Evolutionary conservation across 23 tunicate species (phyloP).

Genomic region (Diplosoma virens): DNA sequence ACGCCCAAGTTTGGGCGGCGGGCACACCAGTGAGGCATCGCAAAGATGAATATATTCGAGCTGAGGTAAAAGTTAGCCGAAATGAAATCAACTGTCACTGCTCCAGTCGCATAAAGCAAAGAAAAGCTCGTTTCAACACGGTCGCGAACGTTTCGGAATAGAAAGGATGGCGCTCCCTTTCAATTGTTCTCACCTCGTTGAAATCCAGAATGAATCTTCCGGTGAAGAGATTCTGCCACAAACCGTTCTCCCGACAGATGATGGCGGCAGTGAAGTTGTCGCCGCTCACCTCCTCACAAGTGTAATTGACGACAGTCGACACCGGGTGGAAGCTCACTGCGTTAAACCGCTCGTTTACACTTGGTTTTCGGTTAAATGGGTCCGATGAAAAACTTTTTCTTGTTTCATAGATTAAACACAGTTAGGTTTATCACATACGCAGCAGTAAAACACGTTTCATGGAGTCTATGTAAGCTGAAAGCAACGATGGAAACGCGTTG

Average conservation of each 20-base stretch:
- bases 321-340: slow-evolving; percentile 23
- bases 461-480: too few species aligned
- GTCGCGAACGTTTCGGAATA: too few species aligned
- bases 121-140: too few species aligned
- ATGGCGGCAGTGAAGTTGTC: slow-evolving; percentile 7
- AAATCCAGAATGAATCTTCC: not conserved
- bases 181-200: not conserved
- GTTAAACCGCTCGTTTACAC: too few species aligned
- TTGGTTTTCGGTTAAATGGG: too few species aligned
- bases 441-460: too few species aligned
- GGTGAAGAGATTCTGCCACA: slow-evolving; percentile 27
- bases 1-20: slow-evolving; percentile 32
- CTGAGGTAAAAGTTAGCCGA: not conserved
- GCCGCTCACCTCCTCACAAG: slow-evolving; percentile 40
- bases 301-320: slow-evolving; percentile 18
- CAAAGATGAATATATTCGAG: slow-evolving; percentile 15
- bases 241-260: slow-evolving; percentile 51
- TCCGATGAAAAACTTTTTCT: too few species aligned
- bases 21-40: slow-evolving; percentile 43
- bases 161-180: not conserved
- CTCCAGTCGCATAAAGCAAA: too few species aligned
- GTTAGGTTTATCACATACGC: too few species aligned
- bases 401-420: too few species aligned
- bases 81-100: too few species aligned
- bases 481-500: too few species aligned